Conservation (phyloP, 2,888 invertebrate species). For the Torymus tubicola region DNA sequence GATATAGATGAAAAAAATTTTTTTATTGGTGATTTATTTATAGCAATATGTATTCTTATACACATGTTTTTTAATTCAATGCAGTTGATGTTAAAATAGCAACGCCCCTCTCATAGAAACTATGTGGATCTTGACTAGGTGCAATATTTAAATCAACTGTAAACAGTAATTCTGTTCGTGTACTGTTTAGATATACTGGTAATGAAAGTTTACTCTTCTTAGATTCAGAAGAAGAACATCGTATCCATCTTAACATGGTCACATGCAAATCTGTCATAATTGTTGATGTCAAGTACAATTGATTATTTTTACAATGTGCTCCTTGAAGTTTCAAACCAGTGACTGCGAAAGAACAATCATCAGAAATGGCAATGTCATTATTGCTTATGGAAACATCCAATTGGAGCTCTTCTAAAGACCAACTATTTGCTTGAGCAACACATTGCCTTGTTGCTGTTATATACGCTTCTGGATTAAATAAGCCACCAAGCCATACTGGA, state of each 20-base stretch:
- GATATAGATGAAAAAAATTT: too few species aligned
- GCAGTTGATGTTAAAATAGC: conserved; percentile 96
- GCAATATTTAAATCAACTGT: conserved; percentile 96
- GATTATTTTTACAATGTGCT: conserved; percentile 94
- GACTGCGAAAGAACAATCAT: conserved; percentile 83
- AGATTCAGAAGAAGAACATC: conserved; percentile 79
- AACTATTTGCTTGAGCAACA: conserved; percentile 97
- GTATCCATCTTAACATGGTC: conserved; percentile 93
- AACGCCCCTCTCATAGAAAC: conserved; percentile 99
- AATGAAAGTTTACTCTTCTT: conserved; percentile 86
- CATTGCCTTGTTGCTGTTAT: conserved; percentile 99
- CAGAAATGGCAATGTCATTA: conserved; percentile 78
- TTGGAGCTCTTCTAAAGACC: conserved; percentile 97
- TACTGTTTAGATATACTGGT: conserved; percentile 98
- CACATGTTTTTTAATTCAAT: conserved; percentile 81
- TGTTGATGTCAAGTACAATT: conserved; percentile 92
- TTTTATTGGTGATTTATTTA: not conserved
- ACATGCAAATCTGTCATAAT: conserved; percentile 96
- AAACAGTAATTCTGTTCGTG: conserved; percentile 94
- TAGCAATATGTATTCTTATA: too few species aligned
- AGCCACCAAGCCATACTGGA: conserved; percentile 97
- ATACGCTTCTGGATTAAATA: conserved; percentile 99
- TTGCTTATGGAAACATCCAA: conserved; percentile 86
- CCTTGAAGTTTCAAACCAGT: conserved; percentile 96
- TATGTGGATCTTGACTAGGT: conserved; percentile 93